Base-by-base conservation (phyloP, 2,113 vertebrate species). In the Dolichotis patagonum region DNA sequence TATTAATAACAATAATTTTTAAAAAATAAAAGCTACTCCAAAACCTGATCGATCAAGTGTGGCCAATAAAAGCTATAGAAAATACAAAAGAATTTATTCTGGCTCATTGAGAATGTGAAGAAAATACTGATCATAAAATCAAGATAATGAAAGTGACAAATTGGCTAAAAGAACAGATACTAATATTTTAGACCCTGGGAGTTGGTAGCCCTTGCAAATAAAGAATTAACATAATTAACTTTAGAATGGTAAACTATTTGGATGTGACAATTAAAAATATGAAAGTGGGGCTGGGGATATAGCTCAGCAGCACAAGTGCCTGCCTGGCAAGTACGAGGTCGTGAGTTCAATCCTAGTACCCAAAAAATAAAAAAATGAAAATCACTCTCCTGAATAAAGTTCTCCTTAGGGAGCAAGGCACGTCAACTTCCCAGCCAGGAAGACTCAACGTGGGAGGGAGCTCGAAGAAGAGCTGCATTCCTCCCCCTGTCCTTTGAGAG, bases 111-210 rank as follows among this genome's bases (percentile, higher is more conserved):
- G 49, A 96, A 88, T 41, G 3, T 77, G 71, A 9, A 94, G 49
- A 56, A 9, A 81, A 87, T 63, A 58, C 0, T 90, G 69, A 89
- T 16, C 19, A 14, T 49, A 60, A 62, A 80, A 92, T 87, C 81
- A 87, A 95, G 97, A 96, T 13, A 63, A 67, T 69, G 26, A 93
- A 97, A 7, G 0, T 82, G 83, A 88, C 17, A 85, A 85, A 86
- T 0, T 41, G 12, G 13, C 73, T 96, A 90, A 89, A 90, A 67
- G 24, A 35, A 95, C 17, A 60, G 60, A 97, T 73, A 41, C 32
- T 52, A 90, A 96, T 73, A 84, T 63, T 65, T 80, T 91, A 93
- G 54, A 82, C 71, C 54, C 88, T 93, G 69, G n/a, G 43, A 88
- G n/a, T 2, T 63, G 54, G 54, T 60, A 14, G 28, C 73, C 88